Evolutionary conservation across 2,797 vertebrate species (phyloP).

Genomic region (Rhabdomys pumilio): DNA sequence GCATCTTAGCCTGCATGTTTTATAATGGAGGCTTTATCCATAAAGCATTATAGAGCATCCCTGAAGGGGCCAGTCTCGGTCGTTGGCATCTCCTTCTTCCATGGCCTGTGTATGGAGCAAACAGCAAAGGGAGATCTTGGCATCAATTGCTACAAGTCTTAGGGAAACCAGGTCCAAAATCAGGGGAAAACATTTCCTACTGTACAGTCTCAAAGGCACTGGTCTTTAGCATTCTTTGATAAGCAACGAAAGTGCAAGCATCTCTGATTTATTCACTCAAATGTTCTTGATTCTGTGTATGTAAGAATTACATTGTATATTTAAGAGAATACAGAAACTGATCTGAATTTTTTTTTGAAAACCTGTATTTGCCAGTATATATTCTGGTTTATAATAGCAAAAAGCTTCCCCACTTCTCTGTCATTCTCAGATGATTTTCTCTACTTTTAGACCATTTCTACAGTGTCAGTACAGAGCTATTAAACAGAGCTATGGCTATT

Average conservation of each 20-base stretch:
- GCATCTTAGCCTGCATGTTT: neutral
- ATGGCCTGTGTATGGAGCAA: neutral
- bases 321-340: constrained; percentile 50
- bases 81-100: neutral
- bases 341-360: constrained; percentile 48
- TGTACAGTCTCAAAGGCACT: constrained; percentile 39
- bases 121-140: neutral
- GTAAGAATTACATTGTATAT: constrained; percentile 24
- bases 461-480: neutral
- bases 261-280: constrained; percentile 59
- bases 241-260: constrained; percentile 69
- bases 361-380: constrained; percentile 9
- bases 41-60: constrained; percentile 29
- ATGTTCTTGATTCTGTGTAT: neutral
- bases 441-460: neutral
- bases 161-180: constrained; percentile 65
- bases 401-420: neutral
- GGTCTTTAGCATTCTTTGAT: constrained; percentile 39
- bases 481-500: neutral
- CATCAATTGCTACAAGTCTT: constrained; percentile 20
- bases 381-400: constrained; percentile 22
- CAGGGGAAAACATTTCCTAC: constrained; percentile 49
- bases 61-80: constrained; percentile 1
- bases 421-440: neutral
- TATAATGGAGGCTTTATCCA: neutral